Conservation (phyloP, 1,140 invertebrate genomes). For the Stegodyphus dumicola region DNA sequence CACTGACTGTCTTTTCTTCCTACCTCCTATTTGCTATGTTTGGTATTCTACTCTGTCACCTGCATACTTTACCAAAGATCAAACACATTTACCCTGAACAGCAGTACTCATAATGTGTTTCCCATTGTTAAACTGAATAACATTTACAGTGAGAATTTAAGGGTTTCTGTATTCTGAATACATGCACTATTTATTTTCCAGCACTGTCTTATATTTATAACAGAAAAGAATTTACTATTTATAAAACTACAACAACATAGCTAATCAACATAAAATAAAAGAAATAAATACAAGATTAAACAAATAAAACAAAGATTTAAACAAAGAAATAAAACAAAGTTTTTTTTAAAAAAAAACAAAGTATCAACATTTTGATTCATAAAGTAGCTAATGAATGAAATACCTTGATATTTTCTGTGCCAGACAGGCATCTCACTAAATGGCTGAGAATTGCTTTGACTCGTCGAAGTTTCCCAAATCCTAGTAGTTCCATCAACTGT, state of each 20-base stretch:
- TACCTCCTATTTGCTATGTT: no score
- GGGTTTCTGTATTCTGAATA: no score
- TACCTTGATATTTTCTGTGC: constrained; percentile 63
- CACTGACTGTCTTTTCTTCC: no score
- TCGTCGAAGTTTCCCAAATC: constrained; percentile 96
- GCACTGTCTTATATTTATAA: no score
- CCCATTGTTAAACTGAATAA: no score
- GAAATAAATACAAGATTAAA: no score
- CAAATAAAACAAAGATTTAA: neutral
- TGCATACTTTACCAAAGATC: no score
- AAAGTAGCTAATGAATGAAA: neutral
- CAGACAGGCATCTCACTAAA: constrained; percentile 78
- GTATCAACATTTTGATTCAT: neutral
- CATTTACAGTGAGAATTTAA: no score
- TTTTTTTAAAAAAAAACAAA: neutral
- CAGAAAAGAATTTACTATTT: neutral
- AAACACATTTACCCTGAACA: no score
- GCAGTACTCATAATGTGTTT: no score
- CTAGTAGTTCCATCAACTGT: constrained; percentile 97
- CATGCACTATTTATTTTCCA: no score
- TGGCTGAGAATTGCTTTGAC: constrained; percentile 98
- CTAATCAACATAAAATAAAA: neutral
- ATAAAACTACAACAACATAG: neutral
- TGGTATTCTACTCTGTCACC: no score
- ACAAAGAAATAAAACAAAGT: neutral